phyloP scores from a whole-genome alignment of 2,888 invertebrate species.

The Cerceris ruficornis region DNA sequence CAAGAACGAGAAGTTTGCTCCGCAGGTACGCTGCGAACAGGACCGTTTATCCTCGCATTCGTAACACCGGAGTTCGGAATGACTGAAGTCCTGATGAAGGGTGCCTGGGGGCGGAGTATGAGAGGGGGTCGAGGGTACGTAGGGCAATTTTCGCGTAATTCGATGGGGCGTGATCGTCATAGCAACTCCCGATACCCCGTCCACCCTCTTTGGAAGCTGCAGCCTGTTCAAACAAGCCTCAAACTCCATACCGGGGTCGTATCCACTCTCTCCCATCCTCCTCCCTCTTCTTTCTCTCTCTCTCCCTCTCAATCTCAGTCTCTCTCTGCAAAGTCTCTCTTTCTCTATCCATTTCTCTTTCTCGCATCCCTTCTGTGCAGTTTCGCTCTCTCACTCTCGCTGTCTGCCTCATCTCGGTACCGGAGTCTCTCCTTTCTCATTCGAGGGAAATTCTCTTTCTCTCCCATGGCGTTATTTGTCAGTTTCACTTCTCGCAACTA shows the following conservation, averaged over 20 bases:
- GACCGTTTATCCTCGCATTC: conserved; percentile 76
- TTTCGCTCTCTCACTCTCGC: conserved; percentile 36
- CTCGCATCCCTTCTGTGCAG: conserved; percentile 30
- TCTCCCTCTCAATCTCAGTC: conserved; percentile 38
- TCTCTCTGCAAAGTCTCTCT: conserved; percentile 33
- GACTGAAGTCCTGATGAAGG: conserved; percentile 70
- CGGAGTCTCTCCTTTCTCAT: conserved; percentile 32
- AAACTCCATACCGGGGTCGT: conserved; percentile 67
- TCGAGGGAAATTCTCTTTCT: conserved; percentile 31
- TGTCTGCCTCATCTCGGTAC: conserved; percentile 29
- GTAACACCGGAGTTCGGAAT: conserved; percentile 67
- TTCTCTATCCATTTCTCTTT: conserved; percentile 36
- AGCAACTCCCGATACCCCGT: conserved; percentile 76
- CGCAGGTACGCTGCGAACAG: conserved; percentile 45
- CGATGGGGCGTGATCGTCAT: conserved; percentile 81
- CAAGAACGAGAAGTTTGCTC: conserved; percentile 38
- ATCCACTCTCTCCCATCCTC: conserved; percentile 54
- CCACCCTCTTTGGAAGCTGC: conserved; percentile 75
- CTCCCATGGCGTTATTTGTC: conserved; percentile 35
- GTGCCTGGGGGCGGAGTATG: conserved; percentile 39
- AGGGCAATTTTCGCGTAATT: conserved; percentile 81
- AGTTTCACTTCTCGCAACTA: conserved; percentile 40
- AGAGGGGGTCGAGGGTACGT: conserved; percentile 69
- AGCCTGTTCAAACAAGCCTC: conserved; percentile 80
- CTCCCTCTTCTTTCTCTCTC: conserved; percentile 36